Base-by-base conservation (phyloP, 2,888 invertebrate genomes). In the Synanthedon andrenaeformis region DNA sequence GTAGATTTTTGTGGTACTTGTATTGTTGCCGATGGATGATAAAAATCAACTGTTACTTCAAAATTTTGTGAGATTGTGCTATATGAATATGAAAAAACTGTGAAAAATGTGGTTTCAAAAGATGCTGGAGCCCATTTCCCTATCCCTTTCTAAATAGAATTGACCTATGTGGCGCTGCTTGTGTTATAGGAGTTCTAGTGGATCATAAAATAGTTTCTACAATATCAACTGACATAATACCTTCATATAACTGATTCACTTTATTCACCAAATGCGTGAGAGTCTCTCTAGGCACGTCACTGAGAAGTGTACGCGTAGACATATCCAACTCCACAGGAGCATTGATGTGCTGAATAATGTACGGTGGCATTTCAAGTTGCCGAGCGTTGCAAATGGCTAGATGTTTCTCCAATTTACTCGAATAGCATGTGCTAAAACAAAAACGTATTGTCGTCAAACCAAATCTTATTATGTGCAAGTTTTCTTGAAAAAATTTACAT, bases 361-460 rank as follows among this genome's bases (percentile, higher is more conserved):
- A 91, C 0, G 90, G 76, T 4, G 89, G 88, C 52, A 73, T 71
- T 10, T 76, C 74, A 42, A 77, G 83, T 2, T 82, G 80, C 13
- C 91, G 87, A 0, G 93, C 92, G 72, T 94, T 94, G 71, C 94
- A 94, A 56, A 93, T 91, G 62, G 88, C 88, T 19, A 94, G 75
- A 72, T 94, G 94, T 65, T 92, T 92, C 23, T 89, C 69, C 55
- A 94, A 72, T 65, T 92, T 94, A 42, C 89, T 89, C 13, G 89
- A 86, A 64, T 90, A 94, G 65, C 91, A 91, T 1, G 92, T 91
- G 67, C 92, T 92, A 70, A 17, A 89, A 86, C 35, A 67, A 35
- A 49, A 51, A 49, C 19, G 19, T 23, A 23, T 23, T 0, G 4
- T 23, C 4, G 4, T n/a, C 17, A 42, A n/a, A 50, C n/a, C 17